Conservation (phyloP, 1,140 invertebrate species). For the Atta colombica region DNA sequence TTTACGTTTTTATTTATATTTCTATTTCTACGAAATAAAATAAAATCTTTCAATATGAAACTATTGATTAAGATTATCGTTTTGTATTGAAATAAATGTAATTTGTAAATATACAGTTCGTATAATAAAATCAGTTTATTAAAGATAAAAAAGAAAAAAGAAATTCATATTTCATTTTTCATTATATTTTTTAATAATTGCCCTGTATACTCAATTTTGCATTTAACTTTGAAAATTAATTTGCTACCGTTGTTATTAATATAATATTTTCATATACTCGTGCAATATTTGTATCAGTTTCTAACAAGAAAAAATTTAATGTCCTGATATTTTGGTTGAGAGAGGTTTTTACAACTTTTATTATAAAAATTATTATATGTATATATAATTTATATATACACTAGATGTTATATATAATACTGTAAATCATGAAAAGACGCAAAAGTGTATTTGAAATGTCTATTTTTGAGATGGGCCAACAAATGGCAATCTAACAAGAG, state of each 20-base stretch:
- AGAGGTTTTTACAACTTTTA: conserved; percentile 45
- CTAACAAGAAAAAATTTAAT: conserved; percentile 19
- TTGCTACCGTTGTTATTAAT: neutral
- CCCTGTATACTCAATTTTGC: neutral
- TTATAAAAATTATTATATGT: conserved; percentile 60
- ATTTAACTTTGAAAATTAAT: conserved; percentile 2
- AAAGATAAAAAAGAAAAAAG: neutral
- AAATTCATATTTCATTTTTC: neutral
- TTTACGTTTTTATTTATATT: neutral
- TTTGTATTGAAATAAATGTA: neutral
- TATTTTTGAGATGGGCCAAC: conserved; percentile 48
- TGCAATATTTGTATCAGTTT: neutral
- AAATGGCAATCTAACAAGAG: conserved; percentile 1
- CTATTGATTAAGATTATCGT: neutral
- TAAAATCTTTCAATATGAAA: neutral
- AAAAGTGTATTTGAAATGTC: conserved; percentile 43
- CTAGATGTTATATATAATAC: conserved; percentile 51
- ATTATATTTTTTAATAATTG: neutral
- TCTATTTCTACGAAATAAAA: neutral
- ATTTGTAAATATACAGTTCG: neutral
- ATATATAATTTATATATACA: conserved; percentile 59
- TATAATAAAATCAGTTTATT: conserved; percentile 15
- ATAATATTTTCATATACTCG: neutral
- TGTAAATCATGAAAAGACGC: conserved; percentile 51
- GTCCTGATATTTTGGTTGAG: neutral